Conservation (phyloP, 2,888 invertebrate species). For the Drosophila niveifrons region DNA sequence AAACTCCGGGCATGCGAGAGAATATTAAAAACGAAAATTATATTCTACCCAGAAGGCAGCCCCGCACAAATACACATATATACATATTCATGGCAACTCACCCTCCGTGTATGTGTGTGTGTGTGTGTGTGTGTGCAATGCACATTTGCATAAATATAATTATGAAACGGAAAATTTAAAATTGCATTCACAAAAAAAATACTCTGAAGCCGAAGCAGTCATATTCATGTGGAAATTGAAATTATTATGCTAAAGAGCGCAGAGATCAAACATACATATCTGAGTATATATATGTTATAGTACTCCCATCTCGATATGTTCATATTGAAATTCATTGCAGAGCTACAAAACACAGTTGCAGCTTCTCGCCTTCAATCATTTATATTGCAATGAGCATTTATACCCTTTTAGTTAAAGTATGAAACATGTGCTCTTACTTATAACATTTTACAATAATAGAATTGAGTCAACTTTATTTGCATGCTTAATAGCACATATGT, state of each 20-base stretch:
- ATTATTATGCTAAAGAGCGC: conserved; percentile 56
- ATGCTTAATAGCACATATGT: no score
- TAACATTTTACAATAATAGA: no score
- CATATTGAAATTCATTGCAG: conserved; percentile 29
- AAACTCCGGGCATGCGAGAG: conserved; percentile 77
- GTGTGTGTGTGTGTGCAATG: conserved; percentile 30
- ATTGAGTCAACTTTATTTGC: no score
- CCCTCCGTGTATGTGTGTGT: conserved; percentile 19
- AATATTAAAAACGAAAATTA: conserved; percentile 83
- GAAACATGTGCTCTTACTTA: no score
- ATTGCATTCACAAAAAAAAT: conserved; percentile 62
- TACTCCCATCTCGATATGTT: background rate
- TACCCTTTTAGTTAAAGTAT: background rate
- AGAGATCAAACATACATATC: conserved; percentile 34
- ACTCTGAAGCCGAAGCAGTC: conserved; percentile 14
- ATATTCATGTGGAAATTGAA: conserved; percentile 69
- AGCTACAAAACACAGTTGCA: background rate
- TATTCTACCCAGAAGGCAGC: conserved; percentile 68
- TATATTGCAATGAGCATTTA: background rate
- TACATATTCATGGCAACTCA: conserved; percentile 53
- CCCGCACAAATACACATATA: conserved; percentile 7
- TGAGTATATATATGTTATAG: background rate
- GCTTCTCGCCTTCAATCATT: conserved; percentile 2
- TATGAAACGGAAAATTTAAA: conserved; percentile 73
- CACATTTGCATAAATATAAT: conserved; percentile 82